Conservation (phyloP, 2,797 vertebrate genomes). For the Tauraco hartlaubi region DNA sequence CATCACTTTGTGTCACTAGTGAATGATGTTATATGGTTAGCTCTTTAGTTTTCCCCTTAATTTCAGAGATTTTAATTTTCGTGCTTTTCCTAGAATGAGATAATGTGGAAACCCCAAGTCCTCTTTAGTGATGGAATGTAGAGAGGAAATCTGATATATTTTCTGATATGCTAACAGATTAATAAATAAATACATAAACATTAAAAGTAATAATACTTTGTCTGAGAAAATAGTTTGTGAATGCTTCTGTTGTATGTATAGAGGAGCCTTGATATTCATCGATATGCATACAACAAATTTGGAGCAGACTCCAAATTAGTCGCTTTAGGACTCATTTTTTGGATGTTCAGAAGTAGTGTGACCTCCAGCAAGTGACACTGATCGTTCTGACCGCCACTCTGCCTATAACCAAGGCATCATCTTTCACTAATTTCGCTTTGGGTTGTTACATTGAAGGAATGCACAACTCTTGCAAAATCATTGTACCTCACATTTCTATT, state of each 20-base stretch:
- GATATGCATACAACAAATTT: background rate
- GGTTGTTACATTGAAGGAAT: background rate
- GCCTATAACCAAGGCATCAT: background rate
- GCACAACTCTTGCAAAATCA: background rate
- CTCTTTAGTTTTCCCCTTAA: background rate
- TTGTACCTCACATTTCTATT: background rate
- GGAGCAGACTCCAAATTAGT: background rate
- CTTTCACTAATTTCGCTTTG: background rate
- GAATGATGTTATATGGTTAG: background rate
- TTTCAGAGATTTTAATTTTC: background rate
- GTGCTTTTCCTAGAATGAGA: background rate
- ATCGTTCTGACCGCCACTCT: background rate
- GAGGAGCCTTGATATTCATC: background rate
- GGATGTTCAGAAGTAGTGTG: background rate
- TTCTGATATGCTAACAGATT: background rate
- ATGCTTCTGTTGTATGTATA: background rate
- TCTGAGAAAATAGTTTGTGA: background rate
- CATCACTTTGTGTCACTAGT: background rate
- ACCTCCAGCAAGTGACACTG: background rate
- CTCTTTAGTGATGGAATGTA: background rate
- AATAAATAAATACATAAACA: constrained; percentile 36
- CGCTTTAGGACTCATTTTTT: background rate
- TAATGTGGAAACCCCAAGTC: background rate
- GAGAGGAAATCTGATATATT: background rate
- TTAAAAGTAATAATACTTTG: background rate